Conservation (phyloP, 2,888 invertebrate species). For the Exephanes ischioxanthus region DNA sequence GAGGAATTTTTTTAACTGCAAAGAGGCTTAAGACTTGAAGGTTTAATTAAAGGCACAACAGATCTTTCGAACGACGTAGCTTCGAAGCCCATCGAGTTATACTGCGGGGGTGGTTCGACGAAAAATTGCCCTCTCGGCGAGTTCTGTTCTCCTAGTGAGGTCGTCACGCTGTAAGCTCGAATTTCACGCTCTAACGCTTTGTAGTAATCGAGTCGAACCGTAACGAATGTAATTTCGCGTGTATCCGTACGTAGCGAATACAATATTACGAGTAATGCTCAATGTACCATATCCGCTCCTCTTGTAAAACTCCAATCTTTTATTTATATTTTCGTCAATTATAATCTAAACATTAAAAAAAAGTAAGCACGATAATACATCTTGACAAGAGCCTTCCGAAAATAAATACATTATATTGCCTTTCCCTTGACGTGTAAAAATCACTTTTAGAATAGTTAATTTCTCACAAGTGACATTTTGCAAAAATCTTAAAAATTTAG, state of each 20-base stretch:
- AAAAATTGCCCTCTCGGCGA: conserved; percentile 22
- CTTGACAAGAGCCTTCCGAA: background rate
- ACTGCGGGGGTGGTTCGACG: conserved; percentile 39
- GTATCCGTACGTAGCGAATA: background rate
- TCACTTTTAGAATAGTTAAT: no score
- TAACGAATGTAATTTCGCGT: background rate
- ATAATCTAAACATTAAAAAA: no score
- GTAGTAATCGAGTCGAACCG: conserved; percentile 5
- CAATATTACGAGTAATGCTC: no score
- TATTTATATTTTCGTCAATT: background rate
- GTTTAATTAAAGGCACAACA: no score
- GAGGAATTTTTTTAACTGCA: no score
- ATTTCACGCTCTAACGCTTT: conserved; percentile 64
- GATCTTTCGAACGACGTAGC: background rate
- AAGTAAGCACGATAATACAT: background rate
- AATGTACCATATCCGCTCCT: no score
- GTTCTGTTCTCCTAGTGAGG: conserved; percentile 73
- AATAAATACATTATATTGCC: no score
- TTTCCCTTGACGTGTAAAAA: no score
- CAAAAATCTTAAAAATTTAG: no score
- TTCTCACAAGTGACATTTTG: no score
- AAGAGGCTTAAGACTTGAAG: no score
- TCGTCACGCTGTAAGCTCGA: conserved; percentile 71
- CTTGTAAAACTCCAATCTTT: background rate
- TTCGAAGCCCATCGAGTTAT: conserved; percentile 6